Conservation (phyloP, 1,140 invertebrate species). For the Diorhabda sublineata region DNA sequence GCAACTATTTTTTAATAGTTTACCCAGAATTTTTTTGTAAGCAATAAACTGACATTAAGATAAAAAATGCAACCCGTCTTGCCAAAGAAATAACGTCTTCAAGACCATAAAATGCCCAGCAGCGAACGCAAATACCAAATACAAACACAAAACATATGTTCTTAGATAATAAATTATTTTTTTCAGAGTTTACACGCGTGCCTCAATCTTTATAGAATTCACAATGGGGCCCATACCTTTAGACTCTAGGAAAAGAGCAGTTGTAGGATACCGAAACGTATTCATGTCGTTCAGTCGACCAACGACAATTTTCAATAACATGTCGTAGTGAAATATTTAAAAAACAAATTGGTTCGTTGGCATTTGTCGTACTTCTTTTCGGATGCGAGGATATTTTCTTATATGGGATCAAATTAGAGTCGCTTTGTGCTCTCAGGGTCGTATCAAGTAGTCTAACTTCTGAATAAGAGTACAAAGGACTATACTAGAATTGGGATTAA, state of each 20-base stretch:
- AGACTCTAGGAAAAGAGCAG: constrained; percentile 13
- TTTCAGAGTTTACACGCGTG: constrained; percentile 10
- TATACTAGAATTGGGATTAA: too few species aligned
- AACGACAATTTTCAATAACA: not conserved
- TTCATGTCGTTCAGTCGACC: constrained; percentile 4
- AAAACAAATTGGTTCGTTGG: not conserved
- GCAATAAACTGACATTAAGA: not conserved
- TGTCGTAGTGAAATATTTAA: not conserved
- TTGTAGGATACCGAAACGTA: constrained; percentile 6
- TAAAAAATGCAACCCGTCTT: not conserved
- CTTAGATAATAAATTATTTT: constrained; percentile 12
- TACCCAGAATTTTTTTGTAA: not conserved
- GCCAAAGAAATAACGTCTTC: not conserved
- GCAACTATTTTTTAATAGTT: not conserved
- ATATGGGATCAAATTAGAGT: constrained; percentile 2
- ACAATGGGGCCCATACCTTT: constrained; percentile 11
- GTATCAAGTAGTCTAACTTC: not conserved
- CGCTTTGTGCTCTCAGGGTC: not conserved
- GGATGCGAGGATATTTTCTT: not conserved
- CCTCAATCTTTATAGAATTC: constrained; percentile 15
- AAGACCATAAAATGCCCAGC: not conserved
- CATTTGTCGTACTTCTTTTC: constrained; percentile 6
- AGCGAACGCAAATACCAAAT: constrained; percentile 7
- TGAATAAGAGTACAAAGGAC: too few species aligned
- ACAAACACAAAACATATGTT: constrained; percentile 16